Base-by-base conservation (phyloP, 1,140 invertebrate species). In the Spodoptera frugiperda region DNA sequence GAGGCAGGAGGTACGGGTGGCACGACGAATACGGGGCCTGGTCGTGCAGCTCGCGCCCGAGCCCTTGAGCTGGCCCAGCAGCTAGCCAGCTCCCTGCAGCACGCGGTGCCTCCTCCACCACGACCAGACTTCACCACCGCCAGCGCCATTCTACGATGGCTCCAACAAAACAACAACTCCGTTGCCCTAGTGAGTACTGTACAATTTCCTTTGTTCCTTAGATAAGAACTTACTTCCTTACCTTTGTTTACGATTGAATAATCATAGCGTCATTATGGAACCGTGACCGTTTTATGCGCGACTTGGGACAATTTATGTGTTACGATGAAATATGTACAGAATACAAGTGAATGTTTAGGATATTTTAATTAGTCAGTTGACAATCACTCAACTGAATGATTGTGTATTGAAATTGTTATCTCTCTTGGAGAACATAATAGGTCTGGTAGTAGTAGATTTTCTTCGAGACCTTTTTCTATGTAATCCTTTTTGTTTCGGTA, bases 61-160 rank as follows among this genome's bases (percentile, higher is more conserved):
- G 93, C 94, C 0, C 80, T 94, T 17, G 94, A 94, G 75, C 80
- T 94, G 82, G 94, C 94, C 0, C 91, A 93, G 79, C 93, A 94
- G 82, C 85, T 94, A 61, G 94, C 93, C 9, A 89, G 86, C 15
- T 91, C 93, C 0, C 85, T 94, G 30, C 93, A 94, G 82, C 93
- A 94, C 74, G 91, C 93, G 2, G 88, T 93, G 6, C 94, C 94
- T n/a, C 94, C 93, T 33, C 93, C 93, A 0, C 94, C 94, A 9
- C 79, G 93, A 10, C 94, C 94, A 0, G 94, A 94, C 87, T 94
- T 94, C 89, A 94, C 94, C 77, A 94, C 94, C 30, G 90, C 91
- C 74, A 93, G 93, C 72, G 93, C 94, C 30, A 94, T 94, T 46
- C 81, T 94, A 49, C 86, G 94, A 17, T 94, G 94, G 94, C 78